phyloP scores from a whole-genome alignment of 2,888 invertebrate genomes.

The Perizoma flavofasciatum region DNA sequence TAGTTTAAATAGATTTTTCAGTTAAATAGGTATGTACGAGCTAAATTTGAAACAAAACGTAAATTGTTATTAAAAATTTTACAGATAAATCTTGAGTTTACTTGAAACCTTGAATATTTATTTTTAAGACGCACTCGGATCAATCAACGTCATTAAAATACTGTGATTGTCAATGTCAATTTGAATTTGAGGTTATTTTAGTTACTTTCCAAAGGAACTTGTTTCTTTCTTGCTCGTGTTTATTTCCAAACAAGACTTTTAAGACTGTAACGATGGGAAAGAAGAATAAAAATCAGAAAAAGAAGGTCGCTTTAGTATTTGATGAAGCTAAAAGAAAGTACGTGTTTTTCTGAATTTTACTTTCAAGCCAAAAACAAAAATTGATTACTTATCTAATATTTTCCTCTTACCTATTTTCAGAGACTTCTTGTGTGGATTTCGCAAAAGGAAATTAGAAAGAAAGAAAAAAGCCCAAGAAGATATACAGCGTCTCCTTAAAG shows the following conservation, averaged over 20 bases:
- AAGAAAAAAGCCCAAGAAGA: constrained; percentile 90
- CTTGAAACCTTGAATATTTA: too few relatives aligned
- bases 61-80: too few relatives aligned
- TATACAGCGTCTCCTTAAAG: constrained; percentile 87
- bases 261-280: constrained; percentile 58
- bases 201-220: too few relatives aligned
- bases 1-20: too few relatives aligned
- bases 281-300: constrained; percentile 64
- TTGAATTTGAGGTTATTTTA: too few relatives aligned
- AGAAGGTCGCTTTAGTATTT: constrained; percentile 71
- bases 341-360: constrained; percentile 17
- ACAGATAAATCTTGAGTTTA: too few relatives aligned
- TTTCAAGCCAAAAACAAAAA: too few relatives aligned
- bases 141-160: too few relatives aligned
- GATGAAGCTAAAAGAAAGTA: constrained; percentile 76
- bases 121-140: too few relatives aligned
- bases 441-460: constrained; percentile 90
- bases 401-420: constrained; percentile 68
- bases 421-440: constrained; percentile 92
- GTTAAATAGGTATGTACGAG: too few relatives aligned
- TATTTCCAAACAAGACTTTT: neutral
- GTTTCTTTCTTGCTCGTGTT: neutral
- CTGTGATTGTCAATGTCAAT: too few relatives aligned
- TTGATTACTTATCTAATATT: neutral
- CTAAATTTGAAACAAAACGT: too few relatives aligned